Percentiles rank a stretch among this genome's conserved stretches.
phyloP scores from a whole-genome alignment of 2,888 invertebrate species.

The Quadroppia sp. region DNA sequence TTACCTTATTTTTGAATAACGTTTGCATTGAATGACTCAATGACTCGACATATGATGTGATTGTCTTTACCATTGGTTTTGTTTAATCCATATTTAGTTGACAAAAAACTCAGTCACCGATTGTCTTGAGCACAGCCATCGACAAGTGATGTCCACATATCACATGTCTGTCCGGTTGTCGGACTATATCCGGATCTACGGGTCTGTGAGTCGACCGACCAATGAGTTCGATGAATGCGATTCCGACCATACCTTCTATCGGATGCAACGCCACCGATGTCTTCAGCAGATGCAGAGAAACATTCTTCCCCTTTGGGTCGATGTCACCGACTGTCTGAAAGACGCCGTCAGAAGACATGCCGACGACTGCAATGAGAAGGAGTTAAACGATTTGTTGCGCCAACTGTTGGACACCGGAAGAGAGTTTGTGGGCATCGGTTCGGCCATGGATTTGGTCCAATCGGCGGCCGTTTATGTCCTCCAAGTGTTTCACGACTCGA shows the following conservation, averaged over 20 bases:
- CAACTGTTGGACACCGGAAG: conserved; percentile 27
- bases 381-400: conserved; percentile 19
- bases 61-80: too few relatives aligned
- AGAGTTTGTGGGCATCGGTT: conserved; percentile 19
- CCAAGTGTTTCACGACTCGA: conserved; percentile 62
- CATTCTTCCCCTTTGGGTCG: conserved; percentile 33
- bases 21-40: too few relatives aligned
- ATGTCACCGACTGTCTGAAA: not conserved
- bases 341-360: not conserved
- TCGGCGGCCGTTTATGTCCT: conserved; percentile 63
- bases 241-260: conserved; percentile 5
- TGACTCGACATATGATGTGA: too few relatives aligned
- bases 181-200: not conserved
- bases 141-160: too few relatives aligned
- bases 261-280: not conserved
- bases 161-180: not conserved
- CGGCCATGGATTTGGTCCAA: conserved; percentile 56
- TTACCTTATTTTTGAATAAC: too few relatives aligned
- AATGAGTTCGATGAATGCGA: conserved; percentile 33
- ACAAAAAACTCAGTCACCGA: too few relatives aligned
- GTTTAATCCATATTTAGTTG: too few relatives aligned
- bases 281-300: conserved; percentile 22
- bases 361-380: not conserved
- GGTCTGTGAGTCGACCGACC: conserved; percentile 11
- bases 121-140: too few relatives aligned